phyloP scores from a whole-genome alignment of 1,140 invertebrate genomes.

The Dendroctonus ponderosae region DNA sequence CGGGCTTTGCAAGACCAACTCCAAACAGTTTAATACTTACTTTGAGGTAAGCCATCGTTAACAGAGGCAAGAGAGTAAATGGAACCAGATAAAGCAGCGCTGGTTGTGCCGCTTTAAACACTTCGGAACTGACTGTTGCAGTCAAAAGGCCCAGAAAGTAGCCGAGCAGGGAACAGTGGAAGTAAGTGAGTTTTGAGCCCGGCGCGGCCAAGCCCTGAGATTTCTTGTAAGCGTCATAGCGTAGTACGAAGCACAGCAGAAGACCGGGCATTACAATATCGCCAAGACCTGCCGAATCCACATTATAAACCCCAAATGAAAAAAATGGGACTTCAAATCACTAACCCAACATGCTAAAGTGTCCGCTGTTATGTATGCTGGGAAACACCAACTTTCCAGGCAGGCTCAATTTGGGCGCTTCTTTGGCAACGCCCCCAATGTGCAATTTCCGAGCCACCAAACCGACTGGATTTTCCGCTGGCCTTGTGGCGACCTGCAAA shows the following conservation, averaged over 20 bases:
- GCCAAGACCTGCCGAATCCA: constrained; percentile 68
- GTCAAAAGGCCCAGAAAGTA: constrained; percentile 96
- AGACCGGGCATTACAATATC: constrained; percentile 98
- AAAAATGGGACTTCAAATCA: not conserved
- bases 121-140: constrained; percentile 94
- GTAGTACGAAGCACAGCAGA: constrained; percentile 90
- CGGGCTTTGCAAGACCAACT: not conserved
- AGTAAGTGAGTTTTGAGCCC: constrained; percentile 70
- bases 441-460: constrained; percentile 89
- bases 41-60: constrained; percentile 97
- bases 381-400: constrained; percentile 97
- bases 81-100: constrained; percentile 95
- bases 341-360: constrained; percentile 91
- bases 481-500: constrained; percentile 74
- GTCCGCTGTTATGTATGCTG: constrained; percentile 90
- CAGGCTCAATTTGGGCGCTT: constrained; percentile 91
- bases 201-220: constrained; percentile 53
- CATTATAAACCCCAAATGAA: not conserved
- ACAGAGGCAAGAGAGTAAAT: constrained; percentile 91
- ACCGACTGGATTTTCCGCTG: constrained; percentile 95
- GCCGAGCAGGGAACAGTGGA: constrained; percentile 96
- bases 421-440: constrained; percentile 79
- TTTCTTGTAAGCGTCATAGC: constrained; percentile 96
- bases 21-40: constrained; percentile 53
- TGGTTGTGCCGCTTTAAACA: constrained; percentile 97